A percentile compares a stretch with the other conserved stretches of the same genome.
These are phyloP conservation scores for Lepidurus arcticus DNA, from an alignment of 1,140 invertebrate species.

Conservation along the genomic window DNA sequence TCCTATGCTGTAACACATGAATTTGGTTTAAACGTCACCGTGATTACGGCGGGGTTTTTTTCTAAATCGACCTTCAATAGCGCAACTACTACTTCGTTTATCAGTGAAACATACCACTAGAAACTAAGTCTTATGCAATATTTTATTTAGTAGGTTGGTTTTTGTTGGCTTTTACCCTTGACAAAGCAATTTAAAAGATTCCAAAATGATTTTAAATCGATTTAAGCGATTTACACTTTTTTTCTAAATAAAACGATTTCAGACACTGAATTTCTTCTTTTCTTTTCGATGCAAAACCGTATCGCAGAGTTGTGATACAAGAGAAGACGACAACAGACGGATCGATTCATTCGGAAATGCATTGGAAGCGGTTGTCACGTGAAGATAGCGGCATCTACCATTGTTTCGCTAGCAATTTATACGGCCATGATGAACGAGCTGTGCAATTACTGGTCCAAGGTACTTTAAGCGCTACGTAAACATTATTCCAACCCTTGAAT, in stretches of 20 bases:
- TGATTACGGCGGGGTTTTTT: too few relatives aligned
- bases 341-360: conserved; percentile 1
- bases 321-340: background rate
- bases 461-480: conserved; percentile 41
- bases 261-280: background rate
- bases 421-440: conserved; percentile 83
- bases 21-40: too few relatives aligned
- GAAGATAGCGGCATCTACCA: conserved; percentile 78
- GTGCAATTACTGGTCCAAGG: conserved; percentile 88
- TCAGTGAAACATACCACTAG: too few relatives aligned
- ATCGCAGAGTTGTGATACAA: background rate
- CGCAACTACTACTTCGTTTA: too few relatives aligned
- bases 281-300: background rate
- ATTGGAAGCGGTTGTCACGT: background rate
- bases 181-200: too few relatives aligned
- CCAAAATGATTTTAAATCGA: too few relatives aligned
- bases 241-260: background rate
- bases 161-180: too few relatives aligned
- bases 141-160: too few relatives aligned
- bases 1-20: too few relatives aligned
- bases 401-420: conserved; percentile 78
- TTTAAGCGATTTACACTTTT: too few relatives aligned
- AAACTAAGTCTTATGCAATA: too few relatives aligned
- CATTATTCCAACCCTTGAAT: background rate
- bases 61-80: too few relatives aligned